A percentile compares a stretch with the other conserved stretches of the same genome.
These are phyloP conservation scores for Drosophila cardini DNA, from an alignment of 1,140 invertebrate genomes.

Conservation along the genomic window DNA sequence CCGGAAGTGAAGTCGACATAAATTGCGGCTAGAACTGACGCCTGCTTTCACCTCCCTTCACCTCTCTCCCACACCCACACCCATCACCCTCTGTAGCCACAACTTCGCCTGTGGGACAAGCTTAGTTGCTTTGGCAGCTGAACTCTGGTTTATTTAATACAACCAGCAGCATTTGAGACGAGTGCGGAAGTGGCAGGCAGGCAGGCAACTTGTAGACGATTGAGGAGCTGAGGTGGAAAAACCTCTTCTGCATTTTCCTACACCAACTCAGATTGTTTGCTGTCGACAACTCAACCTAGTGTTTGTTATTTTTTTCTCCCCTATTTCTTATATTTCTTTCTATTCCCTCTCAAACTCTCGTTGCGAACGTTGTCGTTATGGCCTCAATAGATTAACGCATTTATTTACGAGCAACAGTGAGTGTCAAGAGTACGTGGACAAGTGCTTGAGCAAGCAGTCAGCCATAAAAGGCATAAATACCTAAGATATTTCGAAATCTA, in stretches of 20 bases:
- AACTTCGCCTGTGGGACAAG: conserved; percentile 14
- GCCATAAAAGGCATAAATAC: background rate
- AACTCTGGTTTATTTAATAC: conserved; percentile 53
- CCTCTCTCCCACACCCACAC: conserved; percentile 1
- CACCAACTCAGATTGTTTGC: conserved; percentile 49
- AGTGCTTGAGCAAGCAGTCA: background rate
- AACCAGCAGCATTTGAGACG: conserved; percentile 40
- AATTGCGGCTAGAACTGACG: conserved; percentile 73
- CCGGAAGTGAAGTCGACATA: conserved; percentile 82
- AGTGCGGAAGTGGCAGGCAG: conserved; percentile 23
- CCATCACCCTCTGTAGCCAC: conserved; percentile 8
- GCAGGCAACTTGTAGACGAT: conserved; percentile 31
- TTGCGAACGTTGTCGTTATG: conserved; percentile 36
- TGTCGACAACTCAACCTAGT: conserved; percentile 47
- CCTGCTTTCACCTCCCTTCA: conserved; percentile 14
- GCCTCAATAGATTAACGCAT: conserved; percentile 51
- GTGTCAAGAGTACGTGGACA: conserved; percentile 20
- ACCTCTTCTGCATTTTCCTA: conserved; percentile 37
- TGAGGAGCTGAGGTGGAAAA: conserved; percentile 8
- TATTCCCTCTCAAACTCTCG: conserved; percentile 29
- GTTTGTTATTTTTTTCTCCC: conserved; percentile 21
- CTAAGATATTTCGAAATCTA: background rate
- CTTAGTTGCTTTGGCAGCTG: conserved; percentile 44
- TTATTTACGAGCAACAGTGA: conserved; percentile 41
- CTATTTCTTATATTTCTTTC: conserved; percentile 7